A percentile compares a stretch with the other conserved stretches of the same genome.
These are phyloP conservation scores for Hapalemur alaotrensis DNA, from an alignment of 2,797 vertebrate species.

Conservation along the genomic window DNA sequence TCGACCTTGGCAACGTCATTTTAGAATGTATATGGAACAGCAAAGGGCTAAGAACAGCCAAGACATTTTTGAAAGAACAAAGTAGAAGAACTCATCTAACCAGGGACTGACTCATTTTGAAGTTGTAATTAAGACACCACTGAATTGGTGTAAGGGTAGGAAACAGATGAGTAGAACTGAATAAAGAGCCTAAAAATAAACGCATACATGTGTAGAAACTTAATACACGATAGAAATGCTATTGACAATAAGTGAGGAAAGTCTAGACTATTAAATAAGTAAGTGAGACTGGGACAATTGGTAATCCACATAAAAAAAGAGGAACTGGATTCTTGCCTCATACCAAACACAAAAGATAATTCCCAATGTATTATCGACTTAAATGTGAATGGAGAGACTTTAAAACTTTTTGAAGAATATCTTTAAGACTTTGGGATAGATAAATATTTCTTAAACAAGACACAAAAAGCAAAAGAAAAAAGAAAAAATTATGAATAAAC, in stretches of 20 bases:
- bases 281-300: not conserved
- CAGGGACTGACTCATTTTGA: not conserved
- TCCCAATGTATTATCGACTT: not conserved
- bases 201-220: not conserved
- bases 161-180: not conserved
- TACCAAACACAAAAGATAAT: not conserved
- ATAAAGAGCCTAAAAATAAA: not conserved
- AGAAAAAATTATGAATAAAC: not conserved
- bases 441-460: not conserved
- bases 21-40: not conserved
- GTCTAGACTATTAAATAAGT: not conserved
- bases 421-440: not conserved
- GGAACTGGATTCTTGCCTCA: not conserved
- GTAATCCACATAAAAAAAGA: not conserved
- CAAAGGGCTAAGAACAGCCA: not conserved
- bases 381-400: not conserved
- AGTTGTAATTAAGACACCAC: not conserved
- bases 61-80: not conserved
- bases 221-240: not conserved
- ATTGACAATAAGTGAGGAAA: not conserved
- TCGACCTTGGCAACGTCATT: not conserved
- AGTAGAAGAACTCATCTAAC: not conserved
- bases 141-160: not conserved
- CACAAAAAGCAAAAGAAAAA: not conserved
- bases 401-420: not conserved